Conservation (phyloP, 2,113 vertebrate genomes). For the Ptilorrhoa leucosticta region DNA sequence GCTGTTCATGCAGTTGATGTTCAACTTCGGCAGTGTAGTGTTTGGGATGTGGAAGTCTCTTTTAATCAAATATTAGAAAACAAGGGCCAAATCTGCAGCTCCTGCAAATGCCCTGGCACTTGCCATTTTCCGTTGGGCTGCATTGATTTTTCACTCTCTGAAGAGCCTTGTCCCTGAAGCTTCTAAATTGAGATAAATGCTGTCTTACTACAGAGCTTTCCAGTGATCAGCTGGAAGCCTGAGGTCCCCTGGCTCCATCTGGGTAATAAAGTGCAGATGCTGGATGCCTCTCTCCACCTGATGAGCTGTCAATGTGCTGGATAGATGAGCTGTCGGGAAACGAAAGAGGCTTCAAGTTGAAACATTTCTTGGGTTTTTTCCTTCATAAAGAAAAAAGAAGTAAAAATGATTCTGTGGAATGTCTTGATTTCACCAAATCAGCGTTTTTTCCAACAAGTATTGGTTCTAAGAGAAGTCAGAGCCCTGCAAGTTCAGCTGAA, state of each 20-base stretch:
- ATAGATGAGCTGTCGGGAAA: slow-evolving; percentile 33
- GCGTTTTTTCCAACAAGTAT: background rate
- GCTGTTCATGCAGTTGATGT: slow-evolving; percentile 14
- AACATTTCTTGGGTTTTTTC: background rate
- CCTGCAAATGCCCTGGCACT: background rate
- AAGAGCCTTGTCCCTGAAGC: background rate
- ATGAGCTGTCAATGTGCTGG: slow-evolving; percentile 46
- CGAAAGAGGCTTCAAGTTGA: slow-evolving; percentile 20
- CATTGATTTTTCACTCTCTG: background rate
- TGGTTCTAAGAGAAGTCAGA: background rate
- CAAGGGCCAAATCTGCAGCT: background rate
- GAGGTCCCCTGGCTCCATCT: slow-evolving; percentile 8
- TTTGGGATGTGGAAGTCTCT: background rate
- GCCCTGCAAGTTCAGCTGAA: background rate
- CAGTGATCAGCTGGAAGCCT: slow-evolving; percentile 22
- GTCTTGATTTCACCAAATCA: slow-evolving; percentile 21
- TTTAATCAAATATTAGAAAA: slow-evolving; percentile 24
- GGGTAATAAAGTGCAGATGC: slow-evolving; percentile 51
- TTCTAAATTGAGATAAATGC: slow-evolving; percentile 32
- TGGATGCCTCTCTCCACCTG: slow-evolving; percentile 41
- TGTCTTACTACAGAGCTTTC: slow-evolving; percentile 8
- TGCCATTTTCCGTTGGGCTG: background rate
- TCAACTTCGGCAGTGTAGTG: background rate
- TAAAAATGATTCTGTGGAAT: background rate
- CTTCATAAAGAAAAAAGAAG: background rate